Evolutionary conservation across 1,140 invertebrate species (phyloP).

Genomic region (Lasioglossum baleicum): DNA sequence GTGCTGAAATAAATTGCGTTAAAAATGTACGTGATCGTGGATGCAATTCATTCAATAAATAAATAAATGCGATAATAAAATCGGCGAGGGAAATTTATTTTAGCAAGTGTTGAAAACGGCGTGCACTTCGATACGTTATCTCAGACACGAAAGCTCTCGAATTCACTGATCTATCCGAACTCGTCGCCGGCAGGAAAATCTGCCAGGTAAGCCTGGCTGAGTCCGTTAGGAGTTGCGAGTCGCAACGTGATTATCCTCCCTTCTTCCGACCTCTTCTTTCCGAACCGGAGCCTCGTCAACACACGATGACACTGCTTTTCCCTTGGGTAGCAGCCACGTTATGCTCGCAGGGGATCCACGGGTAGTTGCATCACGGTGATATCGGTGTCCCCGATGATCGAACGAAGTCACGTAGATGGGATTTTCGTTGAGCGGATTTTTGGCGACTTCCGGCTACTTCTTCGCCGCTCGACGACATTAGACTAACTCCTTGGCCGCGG

Average conservation of each 20-base stretch:
- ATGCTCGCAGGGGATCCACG: no score
- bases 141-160: no score
- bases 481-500: slow-evolving; percentile 46
- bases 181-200: neutral
- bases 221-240: neutral
- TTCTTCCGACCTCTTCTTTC: neutral
- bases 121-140: neutral
- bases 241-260: neutral
- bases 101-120: no score
- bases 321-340: neutral
- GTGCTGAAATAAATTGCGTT: no score
- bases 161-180: neutral
- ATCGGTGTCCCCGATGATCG: slow-evolving; percentile 2
- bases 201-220: neutral
- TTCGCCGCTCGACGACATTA: slow-evolving; percentile 43
- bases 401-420: neutral
- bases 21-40: no score
- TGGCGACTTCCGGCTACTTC: slow-evolving; percentile 43
- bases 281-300: neutral
- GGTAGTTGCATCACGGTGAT: no score
- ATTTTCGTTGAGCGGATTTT: slow-evolving; percentile 34
- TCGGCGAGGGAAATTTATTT: no score
- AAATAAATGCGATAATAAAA: no score
- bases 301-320: neutral
- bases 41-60: no score